Base-by-base conservation (phyloP, 2,888 invertebrate genomes). In the Synergus laeviventris region DNA sequence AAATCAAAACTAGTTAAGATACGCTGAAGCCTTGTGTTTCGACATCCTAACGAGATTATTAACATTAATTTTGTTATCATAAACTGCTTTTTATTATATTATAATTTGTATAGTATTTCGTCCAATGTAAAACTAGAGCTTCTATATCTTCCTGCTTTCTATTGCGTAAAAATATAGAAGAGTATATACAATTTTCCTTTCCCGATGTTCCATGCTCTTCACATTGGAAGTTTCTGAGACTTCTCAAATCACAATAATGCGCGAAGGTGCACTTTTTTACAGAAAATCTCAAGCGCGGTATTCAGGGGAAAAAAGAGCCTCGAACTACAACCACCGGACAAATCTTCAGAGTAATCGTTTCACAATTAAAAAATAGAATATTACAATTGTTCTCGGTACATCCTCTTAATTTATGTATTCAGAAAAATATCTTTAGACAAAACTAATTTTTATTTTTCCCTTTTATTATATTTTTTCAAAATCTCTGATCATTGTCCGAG, bases 201-300 rank as follows among this genome's bases (percentile, higher is more conserved):
- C 49, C 49, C 24, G 31, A 70, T 70, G 70, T 70, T 70, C 70
- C 70, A 70, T 70, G 70, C 49, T 70, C 70, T 70, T 70, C 70
- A 36, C 70, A 31, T 45, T 70, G 49, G 49, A 70, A 70, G 70
- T 70, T 70, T 70, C 16, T 49, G 49, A 70, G 49, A 54, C 49
- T 70, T 70, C 36, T 49, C 12, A 31, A 70, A 70, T 70, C 70
- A 70, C 70, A 70, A 70, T 70, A 70, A 66, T 66, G 66, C 62
- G 38, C 62, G 9, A 62, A 18, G 38, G 62, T 62, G 64, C 70
- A 70, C 31, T 70, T 70, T 70, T 70, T 42, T 31, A 14, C 14
- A 66, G 42, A 70, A 49, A 70, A 70, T 70, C 70, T 70, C 70
- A 70, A 54, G 70, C 70, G 70, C 70, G 49, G 70, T 31, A 24